Evolutionary conservation across 2,888 invertebrate species (phyloP), one percentile per base, ranked within the genome.

Genomic region (Cenopis cana): DNA sequence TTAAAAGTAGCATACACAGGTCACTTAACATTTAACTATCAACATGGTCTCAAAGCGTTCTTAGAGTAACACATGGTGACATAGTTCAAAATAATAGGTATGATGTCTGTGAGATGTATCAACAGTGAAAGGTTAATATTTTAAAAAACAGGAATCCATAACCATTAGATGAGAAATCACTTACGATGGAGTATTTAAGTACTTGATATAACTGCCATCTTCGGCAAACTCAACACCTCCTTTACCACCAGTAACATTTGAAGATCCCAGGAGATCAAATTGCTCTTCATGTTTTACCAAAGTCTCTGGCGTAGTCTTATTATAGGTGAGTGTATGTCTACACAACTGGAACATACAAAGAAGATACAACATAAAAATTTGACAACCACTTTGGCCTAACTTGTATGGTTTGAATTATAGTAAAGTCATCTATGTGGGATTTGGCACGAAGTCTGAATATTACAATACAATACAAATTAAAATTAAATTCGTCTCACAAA

Each of bases 111-210:
- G n/a, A n/a, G n/a, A n/a, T n/a, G n/a, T n/a, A n/a, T n/a, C n/a
- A n/a, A n/a, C n/a, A n/a, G n/a, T n/a, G n/a, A n/a, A n/a, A 29
- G 29, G 29, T 5, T 5, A 4, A 4, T 29, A 5, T 5, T 29
- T 29, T 4, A 33, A 8, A 33, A 8, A 8, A 14, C 5, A 41
- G 41, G 4, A 14, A 14, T 50, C 18, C 18, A 50, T 2, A 18
- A 18, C 10, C 33, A 17, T n/a, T 36, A 12, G 5, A 17, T 36
- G 38, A 38, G 2, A 54, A 11, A 29, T 54, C 76, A 89, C 91
- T 90, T 83, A 91, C 91, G 91, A 91, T 73, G 89, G 89, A 1
- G 74, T 75, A 83, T 90, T 88, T 0, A 68, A 55, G 75, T 89
- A 91, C n/a, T 81, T 81, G 5, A 91, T 85, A 12, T 85, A 85